Conservation (phyloP, 2,113 vertebrate genomes). For the Ochotona curzoniae region DNA sequence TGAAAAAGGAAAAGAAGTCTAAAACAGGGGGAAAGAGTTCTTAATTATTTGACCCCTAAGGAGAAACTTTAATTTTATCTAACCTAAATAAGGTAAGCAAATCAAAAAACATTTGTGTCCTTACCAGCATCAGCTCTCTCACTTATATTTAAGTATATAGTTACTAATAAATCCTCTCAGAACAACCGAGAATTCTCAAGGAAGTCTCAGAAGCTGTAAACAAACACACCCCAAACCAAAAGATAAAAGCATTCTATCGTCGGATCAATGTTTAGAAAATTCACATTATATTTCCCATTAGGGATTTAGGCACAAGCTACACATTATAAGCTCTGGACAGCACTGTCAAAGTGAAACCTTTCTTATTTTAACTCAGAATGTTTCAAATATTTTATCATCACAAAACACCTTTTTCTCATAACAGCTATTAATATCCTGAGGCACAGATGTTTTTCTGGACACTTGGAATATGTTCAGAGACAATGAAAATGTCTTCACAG, state of each 20-base stretch:
- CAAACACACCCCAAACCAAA: not conserved
- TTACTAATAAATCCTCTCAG: not conserved
- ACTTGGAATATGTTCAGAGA: constrained; percentile 22
- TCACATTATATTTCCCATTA: not conserved
- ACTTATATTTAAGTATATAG: not conserved
- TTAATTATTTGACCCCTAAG: not conserved
- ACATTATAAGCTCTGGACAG: not conserved
- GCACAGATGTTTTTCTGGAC: constrained; percentile 40
- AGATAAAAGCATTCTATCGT: not conserved
- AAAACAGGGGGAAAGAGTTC: fast-evolving
- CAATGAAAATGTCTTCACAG: constrained; percentile 21
- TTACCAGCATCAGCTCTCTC: not conserved
- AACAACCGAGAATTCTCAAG: not conserved
- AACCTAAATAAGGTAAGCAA: not conserved
- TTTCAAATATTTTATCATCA: constrained; percentile 53
- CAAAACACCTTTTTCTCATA: constrained; percentile 18
- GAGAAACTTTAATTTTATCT: not conserved
- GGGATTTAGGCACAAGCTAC: not conserved
- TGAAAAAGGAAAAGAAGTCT: not conserved
- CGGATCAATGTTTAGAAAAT: constrained; percentile 6
- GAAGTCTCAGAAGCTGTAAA: not conserved
- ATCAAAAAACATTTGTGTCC: not conserved
- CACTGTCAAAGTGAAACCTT: not conserved
- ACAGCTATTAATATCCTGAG: not conserved
- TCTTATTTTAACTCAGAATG: not conserved